These are phyloP conservation scores for Pteropus alecto DNA, from an alignment of 2,113 vertebrate genomes.

Conservation along the genomic window DNA sequence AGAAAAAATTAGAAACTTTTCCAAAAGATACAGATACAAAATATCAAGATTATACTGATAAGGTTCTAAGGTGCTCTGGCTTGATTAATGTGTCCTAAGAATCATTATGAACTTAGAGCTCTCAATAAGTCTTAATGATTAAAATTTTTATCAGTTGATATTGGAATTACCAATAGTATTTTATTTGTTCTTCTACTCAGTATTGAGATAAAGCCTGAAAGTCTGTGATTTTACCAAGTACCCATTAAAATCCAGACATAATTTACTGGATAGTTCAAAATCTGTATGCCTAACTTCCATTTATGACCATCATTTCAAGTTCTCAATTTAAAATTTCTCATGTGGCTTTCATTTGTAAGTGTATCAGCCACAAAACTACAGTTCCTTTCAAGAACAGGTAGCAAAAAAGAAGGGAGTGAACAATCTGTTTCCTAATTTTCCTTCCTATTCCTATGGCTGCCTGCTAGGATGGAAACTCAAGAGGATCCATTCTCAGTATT, in stretches of 20 bases:
- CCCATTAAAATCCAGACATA: not conserved
- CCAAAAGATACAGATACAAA: not conserved
- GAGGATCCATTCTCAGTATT: not conserved
- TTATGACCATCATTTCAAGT: not conserved
- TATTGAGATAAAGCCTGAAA: not conserved
- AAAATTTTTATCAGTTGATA: not conserved
- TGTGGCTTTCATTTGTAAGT: not conserved
- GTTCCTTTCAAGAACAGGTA: not conserved
- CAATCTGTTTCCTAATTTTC: not conserved
- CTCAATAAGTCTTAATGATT: not conserved
- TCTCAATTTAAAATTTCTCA: constrained; percentile 7
- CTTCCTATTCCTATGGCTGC: not conserved
- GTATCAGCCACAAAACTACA: not conserved
- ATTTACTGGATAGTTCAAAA: not conserved
- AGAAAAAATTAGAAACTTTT: not conserved
- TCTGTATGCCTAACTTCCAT: not conserved
- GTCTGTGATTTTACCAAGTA: not conserved
- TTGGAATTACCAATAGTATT: not conserved
- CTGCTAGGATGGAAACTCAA: not conserved
- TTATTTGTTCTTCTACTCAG: not conserved
- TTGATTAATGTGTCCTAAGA: not conserved
- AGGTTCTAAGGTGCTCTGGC: not conserved
- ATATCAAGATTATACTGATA: not conserved
- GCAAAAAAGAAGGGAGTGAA: not conserved
- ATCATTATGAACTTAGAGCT: not conserved